Evolutionary conservation across 2,113 vertebrate genomes (phyloP).

Genomic region (Prionailurus bengalensis): DNA sequence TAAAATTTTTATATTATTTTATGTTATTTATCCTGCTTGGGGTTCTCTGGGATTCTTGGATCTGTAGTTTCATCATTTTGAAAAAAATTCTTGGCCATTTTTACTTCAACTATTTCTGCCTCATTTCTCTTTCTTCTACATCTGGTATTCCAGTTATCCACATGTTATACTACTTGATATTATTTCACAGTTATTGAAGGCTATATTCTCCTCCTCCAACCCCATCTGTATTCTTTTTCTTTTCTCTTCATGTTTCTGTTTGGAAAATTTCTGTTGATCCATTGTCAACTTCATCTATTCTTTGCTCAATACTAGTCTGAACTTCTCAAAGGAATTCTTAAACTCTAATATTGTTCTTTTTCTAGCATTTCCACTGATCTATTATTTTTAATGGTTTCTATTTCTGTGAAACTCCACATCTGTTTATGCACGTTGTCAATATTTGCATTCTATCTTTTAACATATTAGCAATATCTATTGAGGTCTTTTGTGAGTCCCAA

Average conservation of each 20-base stretch:
- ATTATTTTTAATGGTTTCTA: background rate
- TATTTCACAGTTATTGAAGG: background rate
- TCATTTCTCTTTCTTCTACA: background rate
- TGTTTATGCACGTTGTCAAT: background rate
- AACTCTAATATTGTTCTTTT: background rate
- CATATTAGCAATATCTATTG: background rate
- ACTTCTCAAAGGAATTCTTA: constrained; percentile 5
- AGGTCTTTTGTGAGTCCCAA: background rate
- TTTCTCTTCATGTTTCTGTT: background rate
- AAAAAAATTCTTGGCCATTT: background rate
- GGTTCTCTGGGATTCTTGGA: background rate
- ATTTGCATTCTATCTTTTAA: constrained; percentile 16
- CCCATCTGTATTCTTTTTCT: background rate
- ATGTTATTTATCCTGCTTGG: background rate
- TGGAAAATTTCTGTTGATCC: background rate
- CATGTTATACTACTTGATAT: background rate
- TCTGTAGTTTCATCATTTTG: constrained; percentile 7
- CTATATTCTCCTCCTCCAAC: background rate
- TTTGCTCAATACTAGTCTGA: background rate
- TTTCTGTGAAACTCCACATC: background rate
- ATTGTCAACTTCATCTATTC: background rate
- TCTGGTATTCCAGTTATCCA: background rate
- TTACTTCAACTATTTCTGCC: background rate
- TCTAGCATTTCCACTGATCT: background rate
- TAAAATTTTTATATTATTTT: background rate